Conservation (phyloP, 2,113 vertebrate species). For the Monarcha castaneiventris region DNA sequence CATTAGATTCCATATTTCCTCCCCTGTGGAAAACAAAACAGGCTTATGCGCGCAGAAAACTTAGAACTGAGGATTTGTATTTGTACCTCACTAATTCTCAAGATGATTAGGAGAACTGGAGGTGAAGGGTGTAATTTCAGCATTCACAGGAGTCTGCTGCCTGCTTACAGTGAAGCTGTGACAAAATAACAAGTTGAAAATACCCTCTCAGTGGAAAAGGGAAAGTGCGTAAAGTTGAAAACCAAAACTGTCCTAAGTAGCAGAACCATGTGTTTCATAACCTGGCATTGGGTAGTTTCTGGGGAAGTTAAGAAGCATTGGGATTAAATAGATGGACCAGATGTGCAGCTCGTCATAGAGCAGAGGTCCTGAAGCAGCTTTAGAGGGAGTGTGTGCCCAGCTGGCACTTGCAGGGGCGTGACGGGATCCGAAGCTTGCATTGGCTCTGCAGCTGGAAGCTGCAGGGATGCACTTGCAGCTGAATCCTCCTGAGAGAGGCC, state of each 20-base stretch:
- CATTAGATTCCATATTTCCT: background rate
- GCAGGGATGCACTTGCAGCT: background rate
- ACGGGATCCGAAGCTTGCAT: accelerated
- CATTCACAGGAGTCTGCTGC: background rate
- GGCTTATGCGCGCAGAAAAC: background rate
- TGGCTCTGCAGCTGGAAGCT: background rate
- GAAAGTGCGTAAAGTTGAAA: background rate
- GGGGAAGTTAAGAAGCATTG: background rate
- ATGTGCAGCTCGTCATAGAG: background rate
- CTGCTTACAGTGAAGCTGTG: background rate
- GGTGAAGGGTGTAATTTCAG: background rate
- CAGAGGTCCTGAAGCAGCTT: background rate
- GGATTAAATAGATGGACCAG: background rate
- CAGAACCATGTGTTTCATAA: background rate
- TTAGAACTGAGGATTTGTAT: background rate
- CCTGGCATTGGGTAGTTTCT: background rate
- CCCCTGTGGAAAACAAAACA: background rate
- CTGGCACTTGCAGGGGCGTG: background rate
- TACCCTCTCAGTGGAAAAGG: background rate
- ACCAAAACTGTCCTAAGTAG: background rate
- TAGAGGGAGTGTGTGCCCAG: background rate
- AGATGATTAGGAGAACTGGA: background rate
- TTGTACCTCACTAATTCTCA: background rate
- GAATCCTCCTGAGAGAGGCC: background rate
- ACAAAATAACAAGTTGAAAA: background rate